These are phyloP conservation scores for Ciconia nigra DNA, from an alignment of 2,797 vertebrate genomes.

Conservation along the genomic window DNA sequence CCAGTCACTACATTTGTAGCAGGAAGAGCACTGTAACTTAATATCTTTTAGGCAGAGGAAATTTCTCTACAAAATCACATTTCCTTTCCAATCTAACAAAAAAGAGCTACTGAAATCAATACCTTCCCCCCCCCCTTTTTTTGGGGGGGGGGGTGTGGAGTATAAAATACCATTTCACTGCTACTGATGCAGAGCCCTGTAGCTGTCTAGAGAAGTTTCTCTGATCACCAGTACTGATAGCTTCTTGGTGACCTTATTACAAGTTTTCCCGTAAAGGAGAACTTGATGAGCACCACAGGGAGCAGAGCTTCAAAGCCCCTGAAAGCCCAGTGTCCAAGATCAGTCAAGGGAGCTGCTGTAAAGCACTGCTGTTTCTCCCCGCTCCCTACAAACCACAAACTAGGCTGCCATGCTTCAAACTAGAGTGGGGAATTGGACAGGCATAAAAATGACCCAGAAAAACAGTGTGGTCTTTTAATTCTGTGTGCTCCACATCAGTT, in stretches of 20 bases:
- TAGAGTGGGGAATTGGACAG: background rate
- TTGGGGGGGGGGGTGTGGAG: too few relatives aligned
- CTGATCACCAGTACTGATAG: background rate
- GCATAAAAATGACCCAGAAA: background rate
- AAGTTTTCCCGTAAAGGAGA: background rate
- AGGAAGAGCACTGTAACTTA: background rate
- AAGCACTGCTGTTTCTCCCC: background rate
- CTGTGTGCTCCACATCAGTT: background rate
- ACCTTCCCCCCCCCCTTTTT: background rate
- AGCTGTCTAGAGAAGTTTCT: background rate
- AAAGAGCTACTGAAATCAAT: background rate
- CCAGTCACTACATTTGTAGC: background rate
- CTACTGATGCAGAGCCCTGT: background rate
- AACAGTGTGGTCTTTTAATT: background rate
- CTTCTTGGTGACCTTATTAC: background rate
- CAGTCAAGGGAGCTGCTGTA: background rate
- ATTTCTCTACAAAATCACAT: background rate
- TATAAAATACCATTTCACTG: background rate
- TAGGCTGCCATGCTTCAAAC: background rate
- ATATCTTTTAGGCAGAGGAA: background rate
- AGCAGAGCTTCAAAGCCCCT: background rate
- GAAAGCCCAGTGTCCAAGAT: background rate
- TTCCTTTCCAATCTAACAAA: background rate
- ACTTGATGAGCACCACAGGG: background rate
- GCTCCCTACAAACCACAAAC: background rate